These are phyloP conservation scores for Drosophila meridiana DNA, from an alignment of 2,888 invertebrate genomes.

Conservation along the genomic window DNA sequence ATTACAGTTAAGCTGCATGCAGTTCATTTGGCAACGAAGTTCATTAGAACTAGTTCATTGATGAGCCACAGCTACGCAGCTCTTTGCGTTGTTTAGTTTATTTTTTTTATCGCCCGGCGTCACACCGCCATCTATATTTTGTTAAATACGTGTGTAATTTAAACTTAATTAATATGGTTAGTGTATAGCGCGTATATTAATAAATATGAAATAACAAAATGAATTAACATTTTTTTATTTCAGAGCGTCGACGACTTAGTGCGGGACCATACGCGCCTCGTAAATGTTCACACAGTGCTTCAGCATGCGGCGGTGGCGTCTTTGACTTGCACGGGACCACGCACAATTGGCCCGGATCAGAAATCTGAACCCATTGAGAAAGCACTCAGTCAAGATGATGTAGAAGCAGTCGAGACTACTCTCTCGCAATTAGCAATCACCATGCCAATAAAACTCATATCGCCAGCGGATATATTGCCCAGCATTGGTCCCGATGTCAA, in stretches of 20 bases:
- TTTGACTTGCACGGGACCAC: slow-evolving; percentile 56
- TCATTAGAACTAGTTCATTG: slow-evolving; percentile 13
- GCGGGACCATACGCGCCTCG: slow-evolving; percentile 27
- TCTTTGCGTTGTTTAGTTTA: slow-evolving; percentile 1
- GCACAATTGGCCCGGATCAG: slow-evolving; percentile 77
- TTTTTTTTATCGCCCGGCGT: background rate
- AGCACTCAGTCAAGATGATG: background rate
- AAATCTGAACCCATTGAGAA: slow-evolving; percentile 14
- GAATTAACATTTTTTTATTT: slow-evolving; percentile 4
- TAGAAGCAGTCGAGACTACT: background rate
- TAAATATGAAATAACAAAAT: background rate
- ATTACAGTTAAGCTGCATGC: background rate
- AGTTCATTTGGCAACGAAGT: background rate
- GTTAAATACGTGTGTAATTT: background rate
- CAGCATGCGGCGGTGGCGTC: slow-evolving; percentile 61
- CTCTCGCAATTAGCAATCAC: background rate
- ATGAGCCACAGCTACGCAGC: background rate
- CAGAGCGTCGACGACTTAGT: slow-evolving; percentile 58
- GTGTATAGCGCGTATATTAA: background rate
- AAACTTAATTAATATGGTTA: slow-evolving; percentile 34
- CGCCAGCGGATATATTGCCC: slow-evolving; percentile 37
- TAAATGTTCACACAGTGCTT: slow-evolving; percentile 52
- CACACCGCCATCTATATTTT: slow-evolving; percentile 2
- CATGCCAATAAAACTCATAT: no score
- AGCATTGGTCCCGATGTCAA: slow-evolving; percentile 51